Evolutionary conservation across 1,140 invertebrate species (phyloP).

Genomic region (Drosophila subpulchrella): DNA sequence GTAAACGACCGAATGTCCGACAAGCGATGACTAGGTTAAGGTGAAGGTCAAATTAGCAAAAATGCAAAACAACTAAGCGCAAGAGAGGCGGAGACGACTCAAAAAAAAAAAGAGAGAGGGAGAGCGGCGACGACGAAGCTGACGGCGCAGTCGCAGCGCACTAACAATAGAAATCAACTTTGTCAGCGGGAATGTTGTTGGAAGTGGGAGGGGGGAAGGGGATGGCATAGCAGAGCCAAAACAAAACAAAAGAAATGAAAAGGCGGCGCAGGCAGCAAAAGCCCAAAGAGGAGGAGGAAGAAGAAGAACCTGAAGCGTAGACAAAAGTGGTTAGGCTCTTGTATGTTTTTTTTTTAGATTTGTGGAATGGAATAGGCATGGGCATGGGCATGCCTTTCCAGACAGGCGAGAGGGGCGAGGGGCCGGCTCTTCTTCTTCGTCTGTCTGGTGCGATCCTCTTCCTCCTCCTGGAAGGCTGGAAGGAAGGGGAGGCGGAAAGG

Average conservation of each 20-base stretch:
- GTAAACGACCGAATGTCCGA: slow-evolving; percentile 84
- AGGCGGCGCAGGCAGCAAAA: slow-evolving; percentile 36
- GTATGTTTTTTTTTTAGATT: not conserved
- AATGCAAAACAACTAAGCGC: slow-evolving; percentile 61
- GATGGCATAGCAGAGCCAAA: not conserved
- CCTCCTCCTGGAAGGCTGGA: not conserved
- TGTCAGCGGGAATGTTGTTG: slow-evolving; percentile 53
- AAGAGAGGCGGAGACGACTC: slow-evolving; percentile 9
- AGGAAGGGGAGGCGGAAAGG: too few species aligned
- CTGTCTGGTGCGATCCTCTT: slow-evolving; percentile 34
- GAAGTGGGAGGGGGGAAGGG: not conserved
- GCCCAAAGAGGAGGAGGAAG: not conserved
- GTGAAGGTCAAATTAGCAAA: slow-evolving; percentile 84
- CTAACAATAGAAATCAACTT: slow-evolving; percentile 79
- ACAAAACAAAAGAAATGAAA: slow-evolving; percentile 35
- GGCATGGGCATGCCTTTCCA: slow-evolving; percentile 31
- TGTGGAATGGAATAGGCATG: slow-evolving; percentile 26
- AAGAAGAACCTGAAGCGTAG: slow-evolving; percentile 51
- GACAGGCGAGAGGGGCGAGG: slow-evolving; percentile 3
- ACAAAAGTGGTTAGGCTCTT: slow-evolving; percentile 49
- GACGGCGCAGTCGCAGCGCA: slow-evolving; percentile 65
- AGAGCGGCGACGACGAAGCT: slow-evolving; percentile 26
- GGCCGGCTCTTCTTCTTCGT: slow-evolving; percentile 45
- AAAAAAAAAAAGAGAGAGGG: not conserved
- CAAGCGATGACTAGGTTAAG: slow-evolving; percentile 84